Conservation (phyloP, 2,113 vertebrate genomes). For the Hemiprocne comata region DNA sequence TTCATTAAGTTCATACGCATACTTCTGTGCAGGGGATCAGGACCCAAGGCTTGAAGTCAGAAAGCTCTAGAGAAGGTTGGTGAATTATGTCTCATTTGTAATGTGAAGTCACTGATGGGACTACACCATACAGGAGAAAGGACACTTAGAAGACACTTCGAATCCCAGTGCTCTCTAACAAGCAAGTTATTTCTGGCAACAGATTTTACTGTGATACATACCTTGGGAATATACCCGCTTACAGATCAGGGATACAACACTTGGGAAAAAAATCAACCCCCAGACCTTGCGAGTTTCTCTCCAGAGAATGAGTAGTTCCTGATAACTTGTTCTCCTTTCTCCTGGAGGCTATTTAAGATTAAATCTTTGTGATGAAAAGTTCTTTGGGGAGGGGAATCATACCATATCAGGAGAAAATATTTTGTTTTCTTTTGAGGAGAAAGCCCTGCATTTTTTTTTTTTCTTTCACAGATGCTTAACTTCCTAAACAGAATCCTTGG, state of each 20-base stretch:
- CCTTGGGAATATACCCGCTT: neutral
- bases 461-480: neutral
- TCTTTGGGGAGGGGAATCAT: neutral
- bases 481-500: neutral
- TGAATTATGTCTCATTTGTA: neutral
- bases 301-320: neutral
- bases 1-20: neutral
- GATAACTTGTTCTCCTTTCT: neutral
- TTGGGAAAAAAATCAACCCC: accelerated
- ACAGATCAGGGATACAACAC: neutral
- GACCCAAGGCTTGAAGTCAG: neutral
- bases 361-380: neutral
- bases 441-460: neutral
- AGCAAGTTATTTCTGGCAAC: constrained; percentile 27
- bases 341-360: neutral
- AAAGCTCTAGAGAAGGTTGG: neutral
- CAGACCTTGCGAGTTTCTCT: neutral
- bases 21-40: accelerated
- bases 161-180: neutral
- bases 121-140: neutral
- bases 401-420: neutral
- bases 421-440: neutral
- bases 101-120: neutral
- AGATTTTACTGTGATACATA: neutral
- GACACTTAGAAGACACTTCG: neutral